A percentile compares a stretch with the other conserved stretches of the same genome.
Evolutionary conservation across 1,140 invertebrate genomes (phyloP).

Genomic region (Wasmannia auropunctata): DNA sequence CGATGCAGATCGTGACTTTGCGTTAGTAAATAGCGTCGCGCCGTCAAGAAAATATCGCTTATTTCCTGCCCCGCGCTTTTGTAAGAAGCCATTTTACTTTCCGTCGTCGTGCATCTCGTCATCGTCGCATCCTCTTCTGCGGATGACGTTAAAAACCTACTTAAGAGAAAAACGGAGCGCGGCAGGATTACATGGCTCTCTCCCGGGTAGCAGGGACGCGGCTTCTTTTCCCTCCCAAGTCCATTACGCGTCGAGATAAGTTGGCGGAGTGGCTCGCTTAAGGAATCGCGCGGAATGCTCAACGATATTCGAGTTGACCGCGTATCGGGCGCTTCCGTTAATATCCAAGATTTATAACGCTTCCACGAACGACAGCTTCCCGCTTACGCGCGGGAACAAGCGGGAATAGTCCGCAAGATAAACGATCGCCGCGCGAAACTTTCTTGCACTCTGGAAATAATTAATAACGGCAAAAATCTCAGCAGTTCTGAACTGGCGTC

Average conservation of each 20-base stretch:
- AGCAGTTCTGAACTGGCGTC: neutral
- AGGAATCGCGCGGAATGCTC: neutral
- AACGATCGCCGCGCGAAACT: constrained; percentile 3
- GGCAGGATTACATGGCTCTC: neutral
- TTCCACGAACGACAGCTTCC: constrained; percentile 32
- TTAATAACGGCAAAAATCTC: constrained; percentile 25
- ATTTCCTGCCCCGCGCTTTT: constrained; percentile 16
- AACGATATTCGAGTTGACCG: constrained; percentile 35
- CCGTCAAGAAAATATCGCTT: constrained; percentile 22
- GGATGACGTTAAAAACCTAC: constrained; percentile 48
- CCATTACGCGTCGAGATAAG: constrained; percentile 24
- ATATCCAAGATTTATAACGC: constrained; percentile 38
- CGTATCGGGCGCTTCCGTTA: constrained; percentile 29
- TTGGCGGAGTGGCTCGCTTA: neutral
- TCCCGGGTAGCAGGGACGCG: neutral
- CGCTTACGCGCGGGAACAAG: constrained; percentile 22
- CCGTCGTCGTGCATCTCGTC: constrained; percentile 9
- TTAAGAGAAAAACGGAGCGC: constrained; percentile 23
- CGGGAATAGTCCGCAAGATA: constrained; percentile 20
- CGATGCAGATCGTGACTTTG: constrained; percentile 1
- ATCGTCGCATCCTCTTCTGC: constrained; percentile 15
- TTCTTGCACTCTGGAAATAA: constrained; percentile 14
- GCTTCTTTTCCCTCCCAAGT: neutral
- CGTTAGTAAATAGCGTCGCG: constrained; percentile 8
- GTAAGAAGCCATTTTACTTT: constrained; percentile 22